phyloP scores from a whole-genome alignment of 2,888 invertebrate species.

The Liopterus haemorrhoidalis region DNA sequence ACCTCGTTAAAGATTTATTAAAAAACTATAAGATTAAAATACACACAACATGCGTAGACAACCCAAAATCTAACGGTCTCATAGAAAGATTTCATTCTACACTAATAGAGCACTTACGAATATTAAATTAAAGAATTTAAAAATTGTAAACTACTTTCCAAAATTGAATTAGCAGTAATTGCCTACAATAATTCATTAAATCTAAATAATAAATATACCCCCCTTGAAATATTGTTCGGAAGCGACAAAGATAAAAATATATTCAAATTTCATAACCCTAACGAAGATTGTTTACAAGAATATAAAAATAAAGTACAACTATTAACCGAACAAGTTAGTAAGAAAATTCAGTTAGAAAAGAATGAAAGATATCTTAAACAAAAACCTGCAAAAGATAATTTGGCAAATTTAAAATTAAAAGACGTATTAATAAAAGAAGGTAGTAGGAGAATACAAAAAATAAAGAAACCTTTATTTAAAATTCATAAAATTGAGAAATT shows the following conservation, averaged over 20 bases:
- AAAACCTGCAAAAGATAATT: neutral
- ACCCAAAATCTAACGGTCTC: conserved; percentile 7
- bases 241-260: neutral
- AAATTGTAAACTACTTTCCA: no score
- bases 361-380: neutral
- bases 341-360: neutral
- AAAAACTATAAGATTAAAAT: no score
- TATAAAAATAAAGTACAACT: neutral
- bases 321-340: neutral
- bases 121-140: conserved; percentile 4
- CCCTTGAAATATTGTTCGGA: neutral
- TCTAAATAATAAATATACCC: no score
- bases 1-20: no score
- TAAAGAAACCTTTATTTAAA: conserved; percentile 6
- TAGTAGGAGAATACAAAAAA: no score
- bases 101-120: conserved; percentile 4
- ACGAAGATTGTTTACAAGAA: conserved; percentile 1
- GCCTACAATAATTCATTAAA: no score
- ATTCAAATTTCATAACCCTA: conserved; percentile 1
- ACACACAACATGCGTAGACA: conserved; percentile 9
- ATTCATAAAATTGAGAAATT: conserved; percentile 3
- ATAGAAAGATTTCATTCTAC: conserved; percentile 9
- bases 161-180: no score
- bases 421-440: no score
- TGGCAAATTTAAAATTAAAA: neutral